Base-by-base conservation (phyloP, 1,140 invertebrate genomes). In the Archivesica marissinica region DNA sequence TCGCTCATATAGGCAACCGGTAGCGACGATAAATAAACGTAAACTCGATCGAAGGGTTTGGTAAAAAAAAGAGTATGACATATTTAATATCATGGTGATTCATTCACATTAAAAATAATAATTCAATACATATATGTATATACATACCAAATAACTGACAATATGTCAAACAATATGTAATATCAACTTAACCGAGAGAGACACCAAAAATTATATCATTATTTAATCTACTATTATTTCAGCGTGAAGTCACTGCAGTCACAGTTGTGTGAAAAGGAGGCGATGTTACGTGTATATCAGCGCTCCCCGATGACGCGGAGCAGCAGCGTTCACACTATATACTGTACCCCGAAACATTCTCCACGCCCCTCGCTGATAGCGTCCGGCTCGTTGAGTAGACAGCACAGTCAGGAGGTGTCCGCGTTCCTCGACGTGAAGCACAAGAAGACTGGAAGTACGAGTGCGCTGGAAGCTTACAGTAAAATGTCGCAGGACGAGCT, bases 221-320 rank as follows among this genome's bases (percentile, higher is more conserved):
- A n/a, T n/a, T n/a, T n/a, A n/a, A n/a, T 30, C 11, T 74, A 17
- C 9, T 30, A 11, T 82, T 85, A 87, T 92, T 92, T 9, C 90
- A 97, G 97, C 92, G 95, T 98, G 76, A 97, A 97, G 94, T 97
- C 97, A 93, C 92, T 98, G 56, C 97, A 98, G 93, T 97, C 97
- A 0, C 97, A 97, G 91, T 95, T 98, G 76, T 96, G 97, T 0
- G 97, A 98, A 93, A 96, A 96, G 86, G 97, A 98, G 92, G 97
- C 97, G 0, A 98, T 98, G 97, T 97, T 98, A 84, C 96, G 96
- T 87, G 97, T 98, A 2, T 94, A 98, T n/a, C 97, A 98, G 91
- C 97, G 89, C 0, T 88, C 88, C 4, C 82, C 90, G 0, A 77
- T 90, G 56, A 79, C 88, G 0, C 81, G 90, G 23, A 89, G 88